phyloP scores from a whole-genome alignment of 1,140 invertebrate species.

The Trissolcus basalis region DNA sequence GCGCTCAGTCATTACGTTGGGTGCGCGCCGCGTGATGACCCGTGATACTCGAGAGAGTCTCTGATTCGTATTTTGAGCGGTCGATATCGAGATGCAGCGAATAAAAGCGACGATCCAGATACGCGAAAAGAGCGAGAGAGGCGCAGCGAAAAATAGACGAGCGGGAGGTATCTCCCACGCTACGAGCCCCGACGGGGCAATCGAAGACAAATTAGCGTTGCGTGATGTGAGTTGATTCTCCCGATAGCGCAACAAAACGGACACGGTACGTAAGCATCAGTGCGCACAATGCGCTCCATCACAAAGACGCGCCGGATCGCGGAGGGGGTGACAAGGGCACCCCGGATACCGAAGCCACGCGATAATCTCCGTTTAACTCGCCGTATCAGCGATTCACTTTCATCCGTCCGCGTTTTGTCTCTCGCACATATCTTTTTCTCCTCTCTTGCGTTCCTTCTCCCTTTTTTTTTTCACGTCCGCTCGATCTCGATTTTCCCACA shows the following conservation, averaged over 20 bases:
- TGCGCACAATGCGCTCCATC: constrained; percentile 53
- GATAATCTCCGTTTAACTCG: constrained; percentile 62
- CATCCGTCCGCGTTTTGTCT: constrained; percentile 46
- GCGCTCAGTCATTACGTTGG: constrained; percentile 67
- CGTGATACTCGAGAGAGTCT: constrained; percentile 66
- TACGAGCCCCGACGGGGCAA: constrained; percentile 66
- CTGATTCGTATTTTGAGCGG: constrained; percentile 56
- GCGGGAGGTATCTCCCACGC: constrained; percentile 69
- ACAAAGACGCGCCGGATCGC: constrained; percentile 34
- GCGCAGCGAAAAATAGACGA: constrained; percentile 45
- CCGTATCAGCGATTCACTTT: constrained; percentile 60
- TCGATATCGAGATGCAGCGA: constrained; percentile 43
- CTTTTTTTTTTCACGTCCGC: constrained; percentile 17
- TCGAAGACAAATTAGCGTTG: constrained; percentile 76
- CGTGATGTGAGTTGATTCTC: constrained; percentile 76
- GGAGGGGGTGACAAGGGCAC: constrained; percentile 62
- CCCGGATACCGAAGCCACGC: constrained; percentile 63
- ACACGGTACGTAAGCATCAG: constrained; percentile 64
- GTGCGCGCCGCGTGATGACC: constrained; percentile 67
- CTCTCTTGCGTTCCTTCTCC: neutral
- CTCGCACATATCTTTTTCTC: constrained; percentile 6
- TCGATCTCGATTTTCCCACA: constrained; percentile 44
- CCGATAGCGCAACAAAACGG: constrained; percentile 73
- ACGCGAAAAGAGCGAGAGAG: constrained; percentile 27
- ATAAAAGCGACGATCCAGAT: constrained; percentile 48